A percentile compares a stretch with the other conserved stretches of the same genome.
Conservation (phyloP, 2,113 vertebrate genomes). For the Meriones unguiculatus region DNA sequence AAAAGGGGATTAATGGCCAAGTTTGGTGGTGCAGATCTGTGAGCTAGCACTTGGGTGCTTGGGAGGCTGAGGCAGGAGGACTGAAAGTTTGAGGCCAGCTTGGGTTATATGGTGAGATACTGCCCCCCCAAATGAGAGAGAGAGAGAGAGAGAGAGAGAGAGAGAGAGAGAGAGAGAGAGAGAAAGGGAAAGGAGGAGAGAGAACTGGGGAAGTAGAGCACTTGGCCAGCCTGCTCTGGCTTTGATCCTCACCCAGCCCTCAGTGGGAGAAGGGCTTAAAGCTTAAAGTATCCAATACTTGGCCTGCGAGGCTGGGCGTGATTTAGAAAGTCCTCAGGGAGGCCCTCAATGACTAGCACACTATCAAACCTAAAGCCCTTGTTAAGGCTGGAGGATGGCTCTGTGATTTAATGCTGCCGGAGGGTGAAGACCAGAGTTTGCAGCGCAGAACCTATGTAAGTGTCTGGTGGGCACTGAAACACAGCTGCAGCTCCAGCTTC, state of each 20-base stretch:
- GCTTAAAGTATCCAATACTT: background rate
- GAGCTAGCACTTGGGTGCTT: background rate
- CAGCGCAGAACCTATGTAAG: background rate
- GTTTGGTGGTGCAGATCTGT: background rate
- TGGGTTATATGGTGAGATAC: too few relatives aligned
- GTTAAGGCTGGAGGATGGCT: background rate
- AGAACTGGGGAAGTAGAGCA: background rate
- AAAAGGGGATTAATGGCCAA: background rate
- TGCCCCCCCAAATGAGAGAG: background rate
- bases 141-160: background rate
- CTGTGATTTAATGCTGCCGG: background rate
- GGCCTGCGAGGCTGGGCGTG: background rate
- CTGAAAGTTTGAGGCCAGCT: background rate
- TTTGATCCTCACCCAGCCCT: background rate
- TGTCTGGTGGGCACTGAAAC: background rate
- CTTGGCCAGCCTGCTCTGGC: background rate
- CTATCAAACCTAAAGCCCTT: background rate
- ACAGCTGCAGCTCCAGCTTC: background rate
- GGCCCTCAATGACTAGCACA: background rate
- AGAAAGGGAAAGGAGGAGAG: background rate
- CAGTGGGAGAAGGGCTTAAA: background rate
- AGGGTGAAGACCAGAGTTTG: background rate
- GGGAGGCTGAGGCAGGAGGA: background rate
- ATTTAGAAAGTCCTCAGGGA: background rate
- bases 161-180: background rate